Conservation (phyloP, 2,888 invertebrate genomes). For the Cistogaster globosa region DNA sequence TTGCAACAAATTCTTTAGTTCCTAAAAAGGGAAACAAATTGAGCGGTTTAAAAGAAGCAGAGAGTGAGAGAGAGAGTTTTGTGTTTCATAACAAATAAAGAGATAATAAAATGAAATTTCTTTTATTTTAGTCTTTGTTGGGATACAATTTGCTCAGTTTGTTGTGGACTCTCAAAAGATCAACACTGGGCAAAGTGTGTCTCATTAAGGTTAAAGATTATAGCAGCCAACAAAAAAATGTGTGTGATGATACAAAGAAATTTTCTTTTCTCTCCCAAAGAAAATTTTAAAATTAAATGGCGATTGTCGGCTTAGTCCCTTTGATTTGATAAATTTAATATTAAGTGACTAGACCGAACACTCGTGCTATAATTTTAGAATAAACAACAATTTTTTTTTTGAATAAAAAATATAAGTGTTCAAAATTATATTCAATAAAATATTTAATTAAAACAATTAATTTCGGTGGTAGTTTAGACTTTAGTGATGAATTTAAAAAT, state of each 20-base stretch:
- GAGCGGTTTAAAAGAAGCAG: not conserved
- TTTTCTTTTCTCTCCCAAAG: not conserved
- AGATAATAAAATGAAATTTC: not conserved
- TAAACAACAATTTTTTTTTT: conserved; percentile 69
- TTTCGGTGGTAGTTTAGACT: conserved; percentile 82
- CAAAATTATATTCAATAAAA: not conserved
- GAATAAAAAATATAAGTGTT: not conserved
- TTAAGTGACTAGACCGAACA: conserved; percentile 83
- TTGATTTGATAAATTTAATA: conserved; percentile 65
- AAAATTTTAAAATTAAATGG: conserved; percentile 82
- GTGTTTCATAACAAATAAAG: not conserved
- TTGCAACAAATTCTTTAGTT: conserved; percentile 10
- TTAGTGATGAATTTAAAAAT: conserved; percentile 78
- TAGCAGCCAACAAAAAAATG: not conserved
- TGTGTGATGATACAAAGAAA: not conserved
- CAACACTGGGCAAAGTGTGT: conserved; percentile 82
- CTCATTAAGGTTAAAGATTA: conserved; percentile 73
- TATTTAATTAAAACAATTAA: conserved; percentile 76
- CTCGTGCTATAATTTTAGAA: conserved; percentile 83
- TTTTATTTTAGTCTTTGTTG: conserved; percentile 54
- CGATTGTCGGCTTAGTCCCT: conserved; percentile 83
- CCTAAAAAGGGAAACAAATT: not conserved
- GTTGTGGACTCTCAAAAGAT: conserved; percentile 70
- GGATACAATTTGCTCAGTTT: conserved; percentile 79
- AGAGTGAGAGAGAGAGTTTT: not conserved